Evolutionary conservation across 2,113 vertebrate genomes (phyloP), one percentile per base, ranked within the genome.

Genomic region (Candoia aspera): DNA sequence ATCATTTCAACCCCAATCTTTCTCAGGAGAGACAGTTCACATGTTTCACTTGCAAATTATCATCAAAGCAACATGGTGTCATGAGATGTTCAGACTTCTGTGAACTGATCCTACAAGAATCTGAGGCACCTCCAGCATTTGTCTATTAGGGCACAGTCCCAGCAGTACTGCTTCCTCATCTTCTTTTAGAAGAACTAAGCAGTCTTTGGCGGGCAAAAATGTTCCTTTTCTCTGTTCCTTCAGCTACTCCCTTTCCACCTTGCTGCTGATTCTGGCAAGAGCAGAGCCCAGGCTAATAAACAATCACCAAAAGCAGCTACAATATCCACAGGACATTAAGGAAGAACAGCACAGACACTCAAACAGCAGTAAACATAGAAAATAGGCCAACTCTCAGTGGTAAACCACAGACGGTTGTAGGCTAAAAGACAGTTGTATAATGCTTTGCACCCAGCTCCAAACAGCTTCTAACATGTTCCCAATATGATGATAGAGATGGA

Each of bases 381-480:
- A 24, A 13, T 10, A 93, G 60, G 21, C 87, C 89, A 89, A 60
- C 46, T 84, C 29, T 54, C 90, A 19, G 49, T 90, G 54, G 17
- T 93, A 58, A 90, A 87, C 91, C 54, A 92, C 90, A 94, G 55
- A 37, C 53, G 90, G 59, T 90, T 93, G 13, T 89, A 91, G 89
- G 46, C 60, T 87, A 49, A 0, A 1, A 94, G n/a, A 92, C 85
- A 94, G 4, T 55, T 90, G 83, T 59, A 53, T 54, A 0, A 0
- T 2, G 0, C 92, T 49, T n/a, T 79, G 55, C 42, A 88, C 17
- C n/a, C 23, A 19, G 8, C 91, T 19, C 13, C 33, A 95, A 91
- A 33, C 23, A 86, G 73, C 17, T 64, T 88, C 37, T 68, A 91
- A 89, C 68, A 57, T 89, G 46, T 60, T 58, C 33, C 26, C 12